A percentile compares a stretch with the other conserved stretches of the same genome.
These are phyloP conservation scores for Sarcophaga subvicina DNA, from an alignment of 2,888 invertebrate genomes.

Conservation along the genomic window DNA sequence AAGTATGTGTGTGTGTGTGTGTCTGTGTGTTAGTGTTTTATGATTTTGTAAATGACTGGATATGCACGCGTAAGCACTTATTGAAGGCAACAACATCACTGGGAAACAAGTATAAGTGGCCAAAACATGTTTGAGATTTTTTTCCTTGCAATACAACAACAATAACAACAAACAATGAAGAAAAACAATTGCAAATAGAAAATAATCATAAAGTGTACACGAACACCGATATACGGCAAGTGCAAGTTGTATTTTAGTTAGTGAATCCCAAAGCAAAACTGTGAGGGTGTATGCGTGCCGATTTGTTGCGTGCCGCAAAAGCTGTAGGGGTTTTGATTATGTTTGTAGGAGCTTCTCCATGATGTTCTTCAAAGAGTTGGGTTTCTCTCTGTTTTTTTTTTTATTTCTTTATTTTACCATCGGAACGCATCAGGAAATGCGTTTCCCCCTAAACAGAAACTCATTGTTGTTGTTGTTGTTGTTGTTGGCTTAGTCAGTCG, in stretches of 20 bases:
- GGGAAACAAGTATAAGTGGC: conserved; percentile 65
- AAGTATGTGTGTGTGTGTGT: not conserved
- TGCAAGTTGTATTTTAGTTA: conserved; percentile 41
- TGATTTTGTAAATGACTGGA: conserved; percentile 54
- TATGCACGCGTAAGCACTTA: conserved; percentile 66
- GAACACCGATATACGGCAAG: not conserved
- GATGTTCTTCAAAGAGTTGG: conserved; percentile 27
- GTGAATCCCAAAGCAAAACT: not conserved
- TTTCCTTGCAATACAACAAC: conserved; percentile 3
- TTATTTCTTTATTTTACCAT: conserved; percentile 22
- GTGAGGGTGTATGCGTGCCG: conserved; percentile 18
- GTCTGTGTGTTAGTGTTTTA: conserved; percentile 41
- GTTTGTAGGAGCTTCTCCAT: conserved; percentile 41
- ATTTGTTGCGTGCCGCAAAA: conserved; percentile 45
- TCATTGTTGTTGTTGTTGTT: not conserved
- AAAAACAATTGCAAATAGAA: conserved; percentile 22
- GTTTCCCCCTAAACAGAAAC: conserved; percentile 64
- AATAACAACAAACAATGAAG: not conserved
- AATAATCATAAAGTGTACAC: conserved; percentile 8
- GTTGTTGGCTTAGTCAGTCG: conserved; percentile 8
- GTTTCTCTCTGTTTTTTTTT: conserved; percentile 2
- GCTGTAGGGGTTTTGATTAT: conserved; percentile 43
- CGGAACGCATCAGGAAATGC: conserved; percentile 69
- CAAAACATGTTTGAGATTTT: conserved; percentile 51
- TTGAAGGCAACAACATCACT: conserved; percentile 55